Conservation (phyloP, 2,113 vertebrate species). For the Suricata suricatta region DNA sequence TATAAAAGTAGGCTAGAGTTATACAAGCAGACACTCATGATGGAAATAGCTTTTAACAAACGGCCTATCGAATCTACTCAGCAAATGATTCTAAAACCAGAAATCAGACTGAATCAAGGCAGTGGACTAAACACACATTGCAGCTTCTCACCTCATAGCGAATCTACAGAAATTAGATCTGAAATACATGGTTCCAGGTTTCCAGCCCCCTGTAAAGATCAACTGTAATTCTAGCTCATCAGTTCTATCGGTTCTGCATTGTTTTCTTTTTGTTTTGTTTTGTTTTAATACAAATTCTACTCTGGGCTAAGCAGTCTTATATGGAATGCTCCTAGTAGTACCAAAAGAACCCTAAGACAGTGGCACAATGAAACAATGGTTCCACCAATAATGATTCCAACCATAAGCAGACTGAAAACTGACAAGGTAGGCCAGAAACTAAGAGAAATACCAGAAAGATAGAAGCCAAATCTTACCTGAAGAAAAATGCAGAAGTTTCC, state of each 20-base stretch:
- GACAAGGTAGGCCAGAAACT: neutral
- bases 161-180: slow-evolving; percentile 1
- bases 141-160: neutral
- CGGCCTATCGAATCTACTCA: neutral
- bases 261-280: neutral
- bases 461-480: neutral
- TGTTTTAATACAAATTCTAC: neutral
- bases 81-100: neutral
- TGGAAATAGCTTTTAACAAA: neutral
- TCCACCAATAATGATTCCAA: neutral
- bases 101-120: neutral
- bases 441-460: neutral
- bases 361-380: neutral
- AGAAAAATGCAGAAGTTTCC: neutral
- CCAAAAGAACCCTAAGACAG: neutral
- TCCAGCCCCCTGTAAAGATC: neutral
- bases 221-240: neutral
- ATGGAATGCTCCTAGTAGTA: neutral
- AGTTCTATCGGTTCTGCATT: neutral
- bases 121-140: neutral
- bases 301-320: neutral
- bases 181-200: neutral
- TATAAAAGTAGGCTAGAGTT: neutral
- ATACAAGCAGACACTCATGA: neutral
- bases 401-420: neutral